Percentiles rank a stretch among this genome's conserved stretches.
Evolutionary conservation across 2,113 vertebrate genomes (phyloP).

Genomic region (Polyodon spathula): DNA sequence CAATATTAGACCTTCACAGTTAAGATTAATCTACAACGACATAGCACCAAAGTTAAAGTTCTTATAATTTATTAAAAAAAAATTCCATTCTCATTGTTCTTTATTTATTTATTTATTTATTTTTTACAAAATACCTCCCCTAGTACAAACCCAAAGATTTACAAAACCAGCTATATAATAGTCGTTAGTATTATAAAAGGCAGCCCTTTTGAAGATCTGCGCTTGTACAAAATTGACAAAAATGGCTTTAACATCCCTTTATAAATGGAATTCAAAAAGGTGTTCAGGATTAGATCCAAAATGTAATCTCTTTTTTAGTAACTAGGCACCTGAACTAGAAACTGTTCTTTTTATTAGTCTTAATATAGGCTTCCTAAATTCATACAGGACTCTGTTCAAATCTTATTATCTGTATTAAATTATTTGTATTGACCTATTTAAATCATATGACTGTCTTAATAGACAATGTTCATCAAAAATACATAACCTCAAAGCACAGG

Average conservation of each 20-base stretch:
- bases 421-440: constrained; percentile 7
- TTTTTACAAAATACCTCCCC: constrained; percentile 39
- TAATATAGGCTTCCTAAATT: constrained; percentile 39
- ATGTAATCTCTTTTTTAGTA: constrained; percentile 29
- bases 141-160: constrained; percentile 45
- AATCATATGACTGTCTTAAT: too few relatives aligned
- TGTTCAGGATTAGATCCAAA: constrained; percentile 46
- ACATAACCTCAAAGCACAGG: too few relatives aligned
- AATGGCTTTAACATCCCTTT: constrained; percentile 68
- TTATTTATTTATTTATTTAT: constrained; percentile 30
- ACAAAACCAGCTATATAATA: constrained; percentile 42
- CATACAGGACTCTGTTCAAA: constrained; percentile 36
- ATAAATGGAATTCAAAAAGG: constrained; percentile 52
- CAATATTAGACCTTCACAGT: neutral
- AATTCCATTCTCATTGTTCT: constrained; percentile 23
- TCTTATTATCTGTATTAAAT: constrained; percentile 26
- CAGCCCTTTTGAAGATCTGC: constrained; percentile 44
- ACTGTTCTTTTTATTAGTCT: constrained; percentile 36
- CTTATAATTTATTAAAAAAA: constrained; percentile 54
- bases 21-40: neutral
- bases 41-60: constrained; percentile 31
- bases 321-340: constrained; percentile 61
- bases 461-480: too few relatives aligned
- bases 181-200: constrained; percentile 41
- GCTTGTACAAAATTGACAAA: constrained; percentile 56